Conservation (phyloP, 2,888 invertebrate genomes). For the Lithosia quadra region DNA sequence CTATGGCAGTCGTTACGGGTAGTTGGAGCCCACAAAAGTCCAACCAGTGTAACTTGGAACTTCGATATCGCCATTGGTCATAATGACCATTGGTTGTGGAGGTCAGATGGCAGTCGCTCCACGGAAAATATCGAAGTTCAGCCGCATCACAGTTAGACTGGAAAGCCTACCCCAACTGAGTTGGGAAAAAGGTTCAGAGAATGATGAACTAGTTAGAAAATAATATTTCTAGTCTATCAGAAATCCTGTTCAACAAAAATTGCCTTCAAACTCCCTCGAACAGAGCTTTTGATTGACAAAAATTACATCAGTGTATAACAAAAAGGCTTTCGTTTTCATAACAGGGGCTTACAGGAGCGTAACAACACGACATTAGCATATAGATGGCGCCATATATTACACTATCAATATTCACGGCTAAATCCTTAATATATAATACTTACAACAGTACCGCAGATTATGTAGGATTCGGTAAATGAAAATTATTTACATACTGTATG, state of each 20-base stretch:
- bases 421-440: conserved; percentile 18
- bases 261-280: background rate
- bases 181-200: no score
- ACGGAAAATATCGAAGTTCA: no score
- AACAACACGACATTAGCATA: conserved; percentile 23
- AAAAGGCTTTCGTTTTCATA: conserved; percentile 6
- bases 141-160: no score
- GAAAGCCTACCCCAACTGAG: no score
- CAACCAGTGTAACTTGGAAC: no score
- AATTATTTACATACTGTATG: conserved; percentile 18
- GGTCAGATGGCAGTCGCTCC: no score
- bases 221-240: background rate
- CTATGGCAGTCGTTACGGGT: no score
- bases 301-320: background rate
- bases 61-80: no score
- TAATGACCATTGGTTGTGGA: no score
- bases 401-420: conserved; percentile 24
- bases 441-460: conserved; percentile 12
- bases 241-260: background rate
- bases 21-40: no score
- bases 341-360: conserved; percentile 17
- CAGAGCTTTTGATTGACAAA: conserved; percentile 7
- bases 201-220: no score
- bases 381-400: conserved; percentile 21
- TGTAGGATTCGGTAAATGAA: conserved; percentile 16